These are phyloP conservation scores for Rhinichthys osculus DNA, from an alignment of 2,797 vertebrate species.

Conservation along the genomic window DNA sequence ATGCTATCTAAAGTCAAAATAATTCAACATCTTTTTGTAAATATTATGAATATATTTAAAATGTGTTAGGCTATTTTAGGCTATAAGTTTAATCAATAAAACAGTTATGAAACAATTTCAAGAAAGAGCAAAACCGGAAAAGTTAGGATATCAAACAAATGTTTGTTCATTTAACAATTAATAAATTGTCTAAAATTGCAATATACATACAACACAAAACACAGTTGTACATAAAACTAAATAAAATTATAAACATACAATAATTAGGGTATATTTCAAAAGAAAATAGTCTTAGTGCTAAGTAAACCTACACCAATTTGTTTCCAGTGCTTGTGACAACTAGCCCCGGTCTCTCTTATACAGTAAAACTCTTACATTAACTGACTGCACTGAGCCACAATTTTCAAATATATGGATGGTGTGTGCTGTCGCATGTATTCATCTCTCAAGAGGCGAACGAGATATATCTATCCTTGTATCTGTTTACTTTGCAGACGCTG, in stretches of 20 bases:
- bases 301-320: neutral
- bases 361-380: neutral
- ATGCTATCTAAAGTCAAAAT: neutral
- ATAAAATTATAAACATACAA: too few species aligned
- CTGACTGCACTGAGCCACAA: neutral
- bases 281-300: neutral
- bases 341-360: neutral
- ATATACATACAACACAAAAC: neutral
- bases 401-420: slow-evolving; percentile 8
- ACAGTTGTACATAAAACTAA: too few species aligned
- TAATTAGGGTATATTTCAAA: neutral
- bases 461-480: slow-evolving; percentile 14
- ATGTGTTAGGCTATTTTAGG: neutral
- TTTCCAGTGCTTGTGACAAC: neutral
- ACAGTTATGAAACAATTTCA: neutral
- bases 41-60: neutral
- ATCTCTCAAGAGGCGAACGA: slow-evolving; percentile 6
- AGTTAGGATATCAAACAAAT: neutral
- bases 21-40: neutral
- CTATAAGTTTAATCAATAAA: neutral
- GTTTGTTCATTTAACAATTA: neutral
- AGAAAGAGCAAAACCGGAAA: neutral
- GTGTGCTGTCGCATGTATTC: neutral
- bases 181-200: neutral
- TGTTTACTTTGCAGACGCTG: slow-evolving; percentile 8